Evolutionary conservation across 2,888 invertebrate genomes (phyloP).

Genomic region (Papilio demoleus): DNA sequence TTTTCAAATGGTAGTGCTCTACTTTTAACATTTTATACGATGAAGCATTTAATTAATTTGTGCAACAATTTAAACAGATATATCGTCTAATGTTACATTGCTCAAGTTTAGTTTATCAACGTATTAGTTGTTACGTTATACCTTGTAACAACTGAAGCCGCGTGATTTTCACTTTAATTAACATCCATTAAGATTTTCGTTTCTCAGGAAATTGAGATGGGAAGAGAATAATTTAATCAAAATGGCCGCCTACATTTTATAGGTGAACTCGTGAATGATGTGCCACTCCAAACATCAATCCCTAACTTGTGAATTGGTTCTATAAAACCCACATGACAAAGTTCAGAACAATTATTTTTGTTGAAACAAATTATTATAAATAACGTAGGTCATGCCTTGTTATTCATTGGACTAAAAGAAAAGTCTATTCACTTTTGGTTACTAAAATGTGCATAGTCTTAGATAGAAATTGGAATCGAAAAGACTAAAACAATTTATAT

Average conservation of each 20-base stretch:
- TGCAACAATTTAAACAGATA: too few species aligned
- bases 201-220: slow-evolving; percentile 48
- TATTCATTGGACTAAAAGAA: background rate
- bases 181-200: slow-evolving; percentile 48
- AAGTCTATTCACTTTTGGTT: too few species aligned
- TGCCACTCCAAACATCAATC: slow-evolving; percentile 15
- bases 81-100: too few species aligned
- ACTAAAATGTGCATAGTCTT: background rate
- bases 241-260: slow-evolving; percentile 39
- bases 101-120: too few species aligned
- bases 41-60: too few species aligned
- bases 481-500: background rate
- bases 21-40: too few species aligned
- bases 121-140: too few species aligned
- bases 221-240: slow-evolving; percentile 50
- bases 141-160: slow-evolving; percentile 41
- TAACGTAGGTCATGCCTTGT: background rate
- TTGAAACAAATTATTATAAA: background rate
- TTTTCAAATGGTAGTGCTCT: too few species aligned
- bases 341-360: slow-evolving; percentile 13
- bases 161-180: slow-evolving; percentile 50
- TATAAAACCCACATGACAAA: slow-evolving; percentile 21
- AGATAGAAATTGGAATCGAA: background rate
- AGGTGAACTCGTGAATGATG: slow-evolving; percentile 42
- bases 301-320: slow-evolving; percentile 2